Base-by-base conservation (phyloP, 2,113 vertebrate genomes). In the Coptodon rendalli region DNA sequence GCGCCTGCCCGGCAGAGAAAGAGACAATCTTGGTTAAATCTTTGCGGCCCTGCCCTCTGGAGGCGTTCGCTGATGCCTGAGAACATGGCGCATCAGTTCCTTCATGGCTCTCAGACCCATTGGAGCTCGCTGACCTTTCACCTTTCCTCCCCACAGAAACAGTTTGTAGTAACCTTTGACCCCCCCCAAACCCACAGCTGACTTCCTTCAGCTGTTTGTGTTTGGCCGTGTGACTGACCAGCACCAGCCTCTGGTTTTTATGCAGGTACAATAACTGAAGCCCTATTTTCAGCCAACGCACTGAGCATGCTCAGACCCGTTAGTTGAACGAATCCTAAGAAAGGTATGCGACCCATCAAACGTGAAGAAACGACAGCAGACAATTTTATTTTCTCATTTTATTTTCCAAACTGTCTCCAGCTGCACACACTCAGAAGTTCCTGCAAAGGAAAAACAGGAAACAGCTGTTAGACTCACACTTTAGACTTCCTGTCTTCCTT, bases 341-440 rank as follows among this genome's bases (percentile, higher is more conserved):
- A 5, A 27, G 3, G 1, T 34, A 31, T 31, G 57, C 3, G 14
- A 31, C 29, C 1, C 10, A 5, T 38, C 63, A 22, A 22, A 38
- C 1, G 19, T 1, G 6, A 12, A 76, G 9, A 76, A 76, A 76
- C 1, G 14, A 81, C 54, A 59, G 9, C 9, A 19, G 22, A 53
- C 2, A 3, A 5, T n/a, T 40, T 93, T 91, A 82, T 7, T 91
- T 71, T 89, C n/a, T 7, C 43, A 1, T 93, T 96, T 97, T 97
- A 97, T 97, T 98, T 96, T 92, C 96, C 89, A 95, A 90, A 96
- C 57, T 85, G 6, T 57, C 61, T 2, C 4, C 16, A 80, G n/a
- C 84, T 83, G 38, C 27, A 59, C 52, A 12, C 6, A 45, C 40
- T 96, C 92, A 97, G 85, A 97, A 95, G 89, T 96, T 98, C 97